Conservation (phyloP, 2,113 vertebrate species). For the Toxostoma redivivum region DNA sequence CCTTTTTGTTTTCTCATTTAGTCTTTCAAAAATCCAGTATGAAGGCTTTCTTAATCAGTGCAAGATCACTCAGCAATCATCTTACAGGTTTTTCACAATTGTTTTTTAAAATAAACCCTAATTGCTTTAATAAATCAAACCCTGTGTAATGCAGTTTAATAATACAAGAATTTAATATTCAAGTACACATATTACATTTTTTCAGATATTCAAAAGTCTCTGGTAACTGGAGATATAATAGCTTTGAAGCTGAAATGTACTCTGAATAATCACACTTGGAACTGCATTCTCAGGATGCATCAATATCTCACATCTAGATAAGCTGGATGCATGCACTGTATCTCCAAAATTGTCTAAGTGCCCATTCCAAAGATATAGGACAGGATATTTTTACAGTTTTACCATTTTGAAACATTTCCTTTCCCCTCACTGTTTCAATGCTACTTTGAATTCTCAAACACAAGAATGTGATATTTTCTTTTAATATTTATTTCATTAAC, state of each 20-base stretch:
- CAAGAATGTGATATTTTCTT: background rate
- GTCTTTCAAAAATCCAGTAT: background rate
- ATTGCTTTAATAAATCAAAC: background rate
- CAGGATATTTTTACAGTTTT: background rate
- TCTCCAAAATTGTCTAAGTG: background rate
- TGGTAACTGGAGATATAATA: background rate
- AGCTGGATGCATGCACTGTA: background rate
- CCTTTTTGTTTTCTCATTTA: no score
- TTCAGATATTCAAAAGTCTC: background rate
- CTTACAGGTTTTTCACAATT: background rate
- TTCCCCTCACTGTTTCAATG: background rate
- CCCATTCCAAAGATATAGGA: background rate
- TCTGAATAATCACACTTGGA: background rate
- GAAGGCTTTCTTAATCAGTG: background rate
- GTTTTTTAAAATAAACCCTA: background rate
- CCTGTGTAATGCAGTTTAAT: background rate
- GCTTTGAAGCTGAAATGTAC: background rate
- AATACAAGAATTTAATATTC: background rate
- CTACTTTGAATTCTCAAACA: background rate
- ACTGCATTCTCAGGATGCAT: background rate
- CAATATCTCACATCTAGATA: background rate
- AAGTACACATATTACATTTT: background rate
- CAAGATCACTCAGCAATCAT: background rate
- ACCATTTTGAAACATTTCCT: background rate
- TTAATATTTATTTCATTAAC: background rate